A percentile compares a stretch with the other conserved stretches of the same genome.
Conservation (phyloP, 2,113 vertebrate species). For the Zosterops hypoxanthus region DNA sequence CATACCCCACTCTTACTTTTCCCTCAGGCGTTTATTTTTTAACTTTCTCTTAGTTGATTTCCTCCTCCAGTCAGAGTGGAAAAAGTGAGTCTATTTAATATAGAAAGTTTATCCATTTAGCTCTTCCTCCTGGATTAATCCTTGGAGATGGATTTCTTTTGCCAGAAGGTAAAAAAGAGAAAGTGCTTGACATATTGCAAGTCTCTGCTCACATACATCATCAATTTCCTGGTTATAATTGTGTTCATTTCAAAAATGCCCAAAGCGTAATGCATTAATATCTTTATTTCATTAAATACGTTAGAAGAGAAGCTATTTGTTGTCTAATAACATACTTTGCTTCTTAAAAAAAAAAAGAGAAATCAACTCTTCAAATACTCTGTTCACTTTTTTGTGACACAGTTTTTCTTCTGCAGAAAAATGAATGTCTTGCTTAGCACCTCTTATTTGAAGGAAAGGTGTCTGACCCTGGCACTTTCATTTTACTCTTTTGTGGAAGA, state of each 20-base stretch:
- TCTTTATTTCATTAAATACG: slow-evolving; percentile 40
- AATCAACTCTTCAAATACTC: background rate
- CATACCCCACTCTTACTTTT: background rate
- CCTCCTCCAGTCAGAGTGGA: background rate
- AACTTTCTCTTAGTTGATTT: background rate
- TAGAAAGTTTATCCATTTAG: slow-evolving; percentile 19
- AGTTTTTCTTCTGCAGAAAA: background rate
- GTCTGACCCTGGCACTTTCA: background rate
- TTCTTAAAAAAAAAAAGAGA: background rate
- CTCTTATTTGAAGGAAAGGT: background rate
- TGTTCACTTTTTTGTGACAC: background rate
- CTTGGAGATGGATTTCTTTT: slow-evolving; percentile 39
- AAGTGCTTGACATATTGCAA: background rate
- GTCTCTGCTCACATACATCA: slow-evolving; percentile 2
- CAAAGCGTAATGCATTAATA: slow-evolving; percentile 37
- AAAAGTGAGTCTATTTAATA: slow-evolving; percentile 40
- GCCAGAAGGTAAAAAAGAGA: slow-evolving; percentile 2
- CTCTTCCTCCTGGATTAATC: slow-evolving; percentile 44
- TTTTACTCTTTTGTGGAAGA: background rate
- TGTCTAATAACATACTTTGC: background rate
- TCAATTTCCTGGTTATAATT: slow-evolving; percentile 48
- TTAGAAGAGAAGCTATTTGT: slow-evolving; percentile 8
- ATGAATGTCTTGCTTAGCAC: background rate
- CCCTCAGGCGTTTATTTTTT: background rate
- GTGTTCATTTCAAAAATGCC: slow-evolving; percentile 23